These are phyloP conservation scores for Dicentrarchus labrax DNA, from an alignment of 2,113 vertebrate species.

Conservation along the genomic window DNA sequence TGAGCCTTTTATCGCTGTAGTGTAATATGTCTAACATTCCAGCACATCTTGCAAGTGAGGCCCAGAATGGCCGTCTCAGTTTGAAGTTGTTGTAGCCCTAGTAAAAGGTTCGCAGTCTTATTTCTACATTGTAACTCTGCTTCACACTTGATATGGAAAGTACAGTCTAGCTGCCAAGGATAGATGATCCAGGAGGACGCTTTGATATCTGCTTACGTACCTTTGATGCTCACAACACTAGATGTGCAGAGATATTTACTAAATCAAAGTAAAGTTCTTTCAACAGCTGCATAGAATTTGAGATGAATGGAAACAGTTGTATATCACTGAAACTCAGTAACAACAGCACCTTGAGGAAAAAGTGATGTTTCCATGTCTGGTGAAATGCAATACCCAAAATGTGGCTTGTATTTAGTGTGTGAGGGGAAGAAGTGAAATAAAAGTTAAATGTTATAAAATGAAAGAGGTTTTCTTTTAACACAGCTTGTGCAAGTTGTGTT, in stretches of 20 bases:
- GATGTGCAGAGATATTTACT: constrained; percentile 76
- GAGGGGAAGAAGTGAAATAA: constrained; percentile 7
- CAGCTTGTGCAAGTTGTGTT: neutral
- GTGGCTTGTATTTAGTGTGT: constrained; percentile 32
- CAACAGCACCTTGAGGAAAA: constrained; percentile 67
- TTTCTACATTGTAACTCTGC: constrained; percentile 61
- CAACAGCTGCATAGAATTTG: constrained; percentile 79
- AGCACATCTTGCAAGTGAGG: constrained; percentile 49
- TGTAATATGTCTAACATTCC: constrained; percentile 41
- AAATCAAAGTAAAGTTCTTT: constrained; percentile 79
- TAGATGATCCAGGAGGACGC: constrained; percentile 67
- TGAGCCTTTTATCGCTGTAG: constrained; percentile 6
- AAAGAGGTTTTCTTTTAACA: constrained; percentile 4
- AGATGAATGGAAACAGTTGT: constrained; percentile 78
- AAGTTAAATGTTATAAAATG: constrained; percentile 2
- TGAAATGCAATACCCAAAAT: constrained; percentile 46
- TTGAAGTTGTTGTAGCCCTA: constrained; percentile 49
- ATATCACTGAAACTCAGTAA: constrained; percentile 55
- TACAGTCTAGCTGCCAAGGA: constrained; percentile 70
- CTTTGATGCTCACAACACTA: constrained; percentile 78
- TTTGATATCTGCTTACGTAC: constrained; percentile 77
- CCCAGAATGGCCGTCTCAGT: constrained; percentile 27
- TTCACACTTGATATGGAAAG: constrained; percentile 74
- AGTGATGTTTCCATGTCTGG: constrained; percentile 55
- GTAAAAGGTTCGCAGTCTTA: constrained; percentile 65